Evolutionary conservation across 1,140 invertebrate species (phyloP).

Genomic region (Bombus fervidus): DNA sequence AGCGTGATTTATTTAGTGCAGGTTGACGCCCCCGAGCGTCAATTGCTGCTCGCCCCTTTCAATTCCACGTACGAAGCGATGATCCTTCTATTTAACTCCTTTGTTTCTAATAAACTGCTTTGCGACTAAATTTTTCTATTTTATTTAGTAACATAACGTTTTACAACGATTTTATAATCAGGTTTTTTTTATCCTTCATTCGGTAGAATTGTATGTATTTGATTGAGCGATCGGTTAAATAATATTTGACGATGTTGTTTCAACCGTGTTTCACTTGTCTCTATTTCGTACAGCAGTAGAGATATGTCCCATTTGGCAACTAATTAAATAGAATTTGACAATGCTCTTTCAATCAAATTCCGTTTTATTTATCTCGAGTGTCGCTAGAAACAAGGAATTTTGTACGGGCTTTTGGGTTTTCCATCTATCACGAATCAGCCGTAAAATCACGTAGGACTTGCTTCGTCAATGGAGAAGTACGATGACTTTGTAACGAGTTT

Average conservation of each 20-base stretch:
- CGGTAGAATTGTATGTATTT: neutral
- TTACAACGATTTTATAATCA: neutral
- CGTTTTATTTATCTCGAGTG: neutral
- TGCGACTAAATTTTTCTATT: too few species aligned
- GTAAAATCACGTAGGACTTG: neutral
- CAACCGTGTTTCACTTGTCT: neutral
- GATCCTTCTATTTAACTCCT: neutral
- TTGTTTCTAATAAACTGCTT: too few species aligned
- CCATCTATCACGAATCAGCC: neutral
- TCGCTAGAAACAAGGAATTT: neutral
- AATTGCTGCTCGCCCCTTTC: neutral
- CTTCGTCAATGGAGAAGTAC: neutral
- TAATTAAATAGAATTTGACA: neutral
- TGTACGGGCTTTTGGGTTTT: neutral
- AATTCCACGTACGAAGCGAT: neutral
- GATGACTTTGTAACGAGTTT: neutral
- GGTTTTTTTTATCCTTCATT: neutral
- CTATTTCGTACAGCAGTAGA: neutral
- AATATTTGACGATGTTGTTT: neutral
- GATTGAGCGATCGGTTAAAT: neutral
- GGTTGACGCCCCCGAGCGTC: neutral
- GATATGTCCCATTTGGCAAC: neutral
- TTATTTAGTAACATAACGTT: neutral
- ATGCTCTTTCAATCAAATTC: neutral
- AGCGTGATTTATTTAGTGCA: neutral